Evolutionary conservation across 2,888 invertebrate genomes (phyloP), one percentile per base, ranked within the genome.

Genomic region (Leucania comma): DNA sequence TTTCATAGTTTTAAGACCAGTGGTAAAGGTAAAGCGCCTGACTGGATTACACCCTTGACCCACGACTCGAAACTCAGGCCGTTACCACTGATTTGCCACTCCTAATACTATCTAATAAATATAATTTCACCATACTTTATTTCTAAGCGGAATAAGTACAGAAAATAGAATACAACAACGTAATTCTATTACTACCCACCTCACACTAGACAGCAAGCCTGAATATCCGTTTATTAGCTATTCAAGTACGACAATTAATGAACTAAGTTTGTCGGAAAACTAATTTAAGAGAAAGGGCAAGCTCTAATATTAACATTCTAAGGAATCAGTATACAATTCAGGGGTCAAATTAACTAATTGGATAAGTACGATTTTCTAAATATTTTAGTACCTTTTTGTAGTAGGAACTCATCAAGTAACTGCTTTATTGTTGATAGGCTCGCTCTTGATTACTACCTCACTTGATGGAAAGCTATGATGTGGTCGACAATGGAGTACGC

Each of bases 251-350:
- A 58, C 66, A 75, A 78, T 84, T 77, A 78, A 74, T 71, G 69
- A 75, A 72, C 69, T 68, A 74, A 76, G 69, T 76, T 74, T 73
- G 59, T 71, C 60, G 61, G 67, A 75, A 77, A 82, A 81, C 70
- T 72, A 72, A 74, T 82, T 78, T 72, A 75, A 78, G 69, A 71
- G 71, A 73, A 82, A 85, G 81, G 72, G 61, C 75, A 67, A 71
- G 63, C 66, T 75, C 46, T 85, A 70, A 73, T 81, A 81, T 78
- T 73, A 75, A 76, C 74, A 61, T 81, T 67, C 79, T 72, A 57
- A 83, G 85, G 81, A 85, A 85, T 81, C 81, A 75, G 83, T 79
- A 79, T 75, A 83, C 84, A 73, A 86, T 80, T 80, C 85, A 76
- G 62, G 65, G 74, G 63, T 62, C 51, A 79, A 80, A 86, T 86